Evolutionary conservation across 2,797 vertebrate species (phyloP).

Genomic region (Naso thynnoides): DNA sequence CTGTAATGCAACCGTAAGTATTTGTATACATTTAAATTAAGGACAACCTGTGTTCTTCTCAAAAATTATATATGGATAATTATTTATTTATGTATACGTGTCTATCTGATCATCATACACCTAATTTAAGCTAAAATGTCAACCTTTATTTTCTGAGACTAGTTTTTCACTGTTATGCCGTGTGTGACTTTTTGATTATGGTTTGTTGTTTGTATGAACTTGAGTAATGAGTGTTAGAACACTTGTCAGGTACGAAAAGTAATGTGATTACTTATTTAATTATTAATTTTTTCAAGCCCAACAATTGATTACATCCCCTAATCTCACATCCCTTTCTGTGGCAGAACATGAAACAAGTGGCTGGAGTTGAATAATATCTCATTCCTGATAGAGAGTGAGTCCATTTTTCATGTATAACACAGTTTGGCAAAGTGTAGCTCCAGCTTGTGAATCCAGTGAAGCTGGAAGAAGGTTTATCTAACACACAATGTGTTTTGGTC

Average conservation of each 20-base stretch:
- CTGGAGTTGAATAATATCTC: slow-evolving; percentile 43
- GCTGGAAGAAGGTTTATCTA: slow-evolving; percentile 49
- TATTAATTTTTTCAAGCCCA: background rate
- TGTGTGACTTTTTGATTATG: no score
- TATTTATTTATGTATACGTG: no score
- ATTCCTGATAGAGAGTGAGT: slow-evolving; percentile 47
- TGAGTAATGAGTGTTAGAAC: background rate
- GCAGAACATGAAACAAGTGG: slow-evolving; percentile 45
- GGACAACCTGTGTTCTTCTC: no score
- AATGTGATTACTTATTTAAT: slow-evolving; percentile 3
- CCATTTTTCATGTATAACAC: slow-evolving; percentile 67
- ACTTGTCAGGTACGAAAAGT: background rate
- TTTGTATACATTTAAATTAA: no score
- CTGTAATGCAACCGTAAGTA: no score
- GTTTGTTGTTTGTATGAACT: no score
- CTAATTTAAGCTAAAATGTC: no score
- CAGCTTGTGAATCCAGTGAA: slow-evolving; percentile 40
- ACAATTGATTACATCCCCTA: background rate
- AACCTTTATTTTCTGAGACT: no score
- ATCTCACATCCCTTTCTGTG: slow-evolving; percentile 20
- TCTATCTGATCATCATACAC: no score
- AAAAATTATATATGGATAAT: no score
- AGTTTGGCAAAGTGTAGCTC: slow-evolving; percentile 59
- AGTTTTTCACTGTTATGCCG: no score
- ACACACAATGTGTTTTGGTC: slow-evolving; percentile 63